Base-by-base conservation (phyloP, 2,797 vertebrate genomes). In the Parauchenoglanis punctatus region DNA sequence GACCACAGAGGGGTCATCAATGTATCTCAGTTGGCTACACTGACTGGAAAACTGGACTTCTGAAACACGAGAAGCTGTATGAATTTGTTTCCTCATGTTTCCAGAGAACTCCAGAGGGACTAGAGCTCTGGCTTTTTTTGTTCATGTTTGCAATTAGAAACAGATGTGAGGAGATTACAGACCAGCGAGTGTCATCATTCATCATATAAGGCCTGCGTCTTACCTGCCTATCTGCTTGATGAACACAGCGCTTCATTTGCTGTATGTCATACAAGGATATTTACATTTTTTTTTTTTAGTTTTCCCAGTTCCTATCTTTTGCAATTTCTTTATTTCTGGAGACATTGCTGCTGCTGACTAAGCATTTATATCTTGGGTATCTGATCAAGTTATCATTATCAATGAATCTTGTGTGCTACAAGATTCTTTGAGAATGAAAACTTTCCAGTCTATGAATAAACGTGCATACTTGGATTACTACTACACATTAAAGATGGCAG, bases 141-240 rank as follows among this genome's bases (percentile, higher is more conserved):
- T 58, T 18, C 94, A 95, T 95, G 93, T 95, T 93, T 89, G 90
- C 94, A 94, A 95, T 96, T 95, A 94, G 93, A 96, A 96, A 93
- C 95, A 96, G 95, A 96, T 96, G 95, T 94, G 90, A 90, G 91
- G 90, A 92, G 93, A 94, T 95, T 95, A 95, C 91, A 93, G 91
- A 89, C 89, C 90, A 77, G 72, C 1, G 23, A 75, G 94, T 94
- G 92, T 95, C 94, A 95, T 95, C 94, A 95, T 93, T 96, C 94
- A 95, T 87, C 86, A 92, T 77, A 75, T 77, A 86, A 65, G 40
- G 4, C 54, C 23, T 28, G 67, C 28, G 54, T 68, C 54, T 35
- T 59, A 83, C 58, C 72, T 76, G 89, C 85, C 67, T 76, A 84
- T 87, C 86, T 61, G 44, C 20, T 81, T 88, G 81, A 68, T 70